Evolutionary conservation across 2,113 vertebrate genomes (phyloP), one percentile per base, ranked within the genome.

Genomic region (Pluvialis apricaria): DNA sequence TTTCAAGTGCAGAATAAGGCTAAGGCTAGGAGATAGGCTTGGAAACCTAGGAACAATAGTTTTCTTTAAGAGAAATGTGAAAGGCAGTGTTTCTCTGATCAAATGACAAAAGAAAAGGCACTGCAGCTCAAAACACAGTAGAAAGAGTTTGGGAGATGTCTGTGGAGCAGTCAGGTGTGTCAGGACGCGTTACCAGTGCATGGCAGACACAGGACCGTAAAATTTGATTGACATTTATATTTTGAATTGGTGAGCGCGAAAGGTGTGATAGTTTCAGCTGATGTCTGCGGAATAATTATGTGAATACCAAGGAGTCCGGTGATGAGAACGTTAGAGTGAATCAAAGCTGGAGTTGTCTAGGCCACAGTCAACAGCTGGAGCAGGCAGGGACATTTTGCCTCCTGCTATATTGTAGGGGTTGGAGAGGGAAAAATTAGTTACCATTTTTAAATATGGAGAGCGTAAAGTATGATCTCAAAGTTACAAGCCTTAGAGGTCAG

Each of bases 121-220:
- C 2, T 36, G 13, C 26, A 54, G 10, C 38, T 85, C n/a, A 86
- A 88, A 86, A 61, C 12, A 57, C 6, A 65, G 19, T 16, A 61
- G 40, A 44, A 52, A 25, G 34, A 17, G 20, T 5, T 49, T 80
- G 24, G 24, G 32, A 83, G 38, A 25, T 58, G 22, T 61, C 36
- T 5, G 1, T 69, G 73, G 40, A 80, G 25, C 8, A 20, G 15
- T 65, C 25, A 55, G 16, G 15, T 66, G 15, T 68, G 36, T 51
- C 71, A 57, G 2, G 4, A 54, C 2, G 0, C 24, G 70, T 70
- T 81, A 65, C 42, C 8, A 51, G 20, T 3, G 0, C 8, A 1
- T n/a, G 26, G 24, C 34, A 90, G 17, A 28, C 19, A n/a, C 9
- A 62, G n/a, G 6, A 29, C 9, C 2, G 3, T 24, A 70, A 31